A percentile compares a stretch with the other conserved stretches of the same genome.
Evolutionary conservation across 2,888 invertebrate genomes (phyloP).

Genomic region (Caenorhabditis sp.): DNA sequence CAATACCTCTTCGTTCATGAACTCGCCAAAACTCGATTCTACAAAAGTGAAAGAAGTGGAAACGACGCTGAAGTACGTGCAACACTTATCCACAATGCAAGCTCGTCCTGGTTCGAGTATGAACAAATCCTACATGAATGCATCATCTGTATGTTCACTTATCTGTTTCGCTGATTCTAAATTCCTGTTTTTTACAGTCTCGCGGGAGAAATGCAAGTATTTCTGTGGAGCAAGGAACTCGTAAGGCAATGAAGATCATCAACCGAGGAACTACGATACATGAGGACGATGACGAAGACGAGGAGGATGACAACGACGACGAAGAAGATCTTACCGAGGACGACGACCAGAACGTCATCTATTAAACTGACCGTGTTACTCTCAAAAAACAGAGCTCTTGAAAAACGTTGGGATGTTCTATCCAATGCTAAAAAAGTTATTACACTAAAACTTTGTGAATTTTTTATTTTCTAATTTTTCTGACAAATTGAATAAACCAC

Average conservation of each 20-base stretch:
- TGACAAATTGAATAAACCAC: not conserved
- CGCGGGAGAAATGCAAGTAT: conserved; percentile 43
- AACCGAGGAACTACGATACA: conserved; percentile 23
- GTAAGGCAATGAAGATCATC: conserved; percentile 48
- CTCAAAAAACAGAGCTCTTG: not conserved
- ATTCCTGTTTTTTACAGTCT: conserved; percentile 15
- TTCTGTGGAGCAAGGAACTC: conserved; percentile 44
- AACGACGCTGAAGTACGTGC: conserved; percentile 36
- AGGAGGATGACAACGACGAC: conserved; percentile 12
- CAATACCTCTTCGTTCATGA: conserved; percentile 22
- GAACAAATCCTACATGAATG: conserved; percentile 22
- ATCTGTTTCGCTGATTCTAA: not conserved
- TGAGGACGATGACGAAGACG: conserved; percentile 42
- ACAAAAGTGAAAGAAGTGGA: conserved; percentile 47
- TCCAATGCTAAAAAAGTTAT: conserved; percentile 3
- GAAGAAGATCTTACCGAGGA: conserved; percentile 8
- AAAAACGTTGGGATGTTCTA: not conserved
- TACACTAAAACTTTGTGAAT: not conserved
- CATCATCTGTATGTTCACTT: not conserved
- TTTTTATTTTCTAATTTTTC: not conserved
- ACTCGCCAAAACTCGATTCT: conserved; percentile 40
- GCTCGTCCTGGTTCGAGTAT: conserved; percentile 39
- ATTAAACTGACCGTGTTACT: conserved; percentile 3
- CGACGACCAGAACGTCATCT: conserved; percentile 7
- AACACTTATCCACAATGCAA: conserved; percentile 43